Evolutionary conservation across 2,797 vertebrate genomes (phyloP), one percentile per base, ranked within the genome.

Genomic region (Aselliscus stoliczkanus): DNA sequence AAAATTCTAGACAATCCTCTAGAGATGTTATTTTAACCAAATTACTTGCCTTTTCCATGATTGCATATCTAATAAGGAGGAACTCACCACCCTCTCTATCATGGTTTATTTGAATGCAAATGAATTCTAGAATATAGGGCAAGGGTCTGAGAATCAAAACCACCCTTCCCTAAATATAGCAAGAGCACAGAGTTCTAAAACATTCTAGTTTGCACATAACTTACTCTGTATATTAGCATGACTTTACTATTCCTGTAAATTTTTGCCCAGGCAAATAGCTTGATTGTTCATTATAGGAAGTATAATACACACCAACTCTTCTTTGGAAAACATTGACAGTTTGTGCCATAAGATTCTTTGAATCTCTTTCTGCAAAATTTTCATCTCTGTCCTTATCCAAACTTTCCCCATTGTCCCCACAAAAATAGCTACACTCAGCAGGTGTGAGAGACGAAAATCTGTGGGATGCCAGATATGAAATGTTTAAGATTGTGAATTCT

Each of bases 21-120:
- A 31, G 54, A 85, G 10, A 2, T 54, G 27, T 44, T 60, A 37
- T 77, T 91, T 56, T 34, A 52, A 84, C 3, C 67, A 7, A 65
- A 15, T 14, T 17, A 0, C 56, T 75, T 54, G 15, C 11, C 13
- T 82, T 73, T 84, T 25, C 15, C 15, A 27, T 12, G 52, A 12
- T 10, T 3, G 27, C 0, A 2, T 58, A 10, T 2, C 0, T 39
- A 27, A 14, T 47, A 62, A 37, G 11, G 12, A 88, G 29, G 18
- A 4, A 10, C 2, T 47, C 1, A 1, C 18, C 6, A 60, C 5
- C 5, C 4, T 7, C 0, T 39, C 27, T 50, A 10, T 17, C 7
- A 39, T 0, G 64, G 4, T 21, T 44, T 25, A 5, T 44, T 4
- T 20, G 14, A 62, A n/a, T 17, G 6, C 6, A 42, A 15, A 37